Conservation (phyloP, 2,797 vertebrate species). For the Neoniphon sammara region DNA sequence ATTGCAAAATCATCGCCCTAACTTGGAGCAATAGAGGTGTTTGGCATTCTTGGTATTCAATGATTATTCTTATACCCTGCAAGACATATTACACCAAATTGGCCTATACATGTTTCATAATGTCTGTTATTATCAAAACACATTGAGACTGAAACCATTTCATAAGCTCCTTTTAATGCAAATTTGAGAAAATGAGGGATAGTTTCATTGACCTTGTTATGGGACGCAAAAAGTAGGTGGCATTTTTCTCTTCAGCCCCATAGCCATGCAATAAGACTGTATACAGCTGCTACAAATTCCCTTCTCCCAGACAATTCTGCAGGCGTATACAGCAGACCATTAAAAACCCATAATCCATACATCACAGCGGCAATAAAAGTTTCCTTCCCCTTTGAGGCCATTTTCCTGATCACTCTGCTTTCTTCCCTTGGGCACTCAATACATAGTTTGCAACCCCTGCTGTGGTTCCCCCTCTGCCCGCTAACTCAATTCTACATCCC, state of each 20-base stretch:
- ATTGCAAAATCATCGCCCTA: background rate
- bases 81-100: conserved; percentile 2
- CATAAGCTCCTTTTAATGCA: conserved; percentile 18
- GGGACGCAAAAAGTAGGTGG: conserved; percentile 21
- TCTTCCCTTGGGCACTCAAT: conserved; percentile 47
- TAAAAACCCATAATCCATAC: conserved; percentile 68
- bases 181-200: conserved; percentile 17
- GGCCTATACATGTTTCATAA: conserved; percentile 5
- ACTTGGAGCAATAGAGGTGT: background rate
- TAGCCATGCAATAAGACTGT: conserved; percentile 35
- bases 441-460: conserved; percentile 54
- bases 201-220: conserved; percentile 44
- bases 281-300: conserved; percentile 34
- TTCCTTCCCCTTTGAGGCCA: conserved; percentile 43
- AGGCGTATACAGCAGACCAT: conserved; percentile 57
- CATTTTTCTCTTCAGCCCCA: conserved; percentile 40
- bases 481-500: conserved; percentile 58
- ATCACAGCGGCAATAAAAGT: conserved; percentile 64
- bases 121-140: background rate
- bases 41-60: background rate
- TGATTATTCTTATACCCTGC: background rate
- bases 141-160: conserved; percentile 12
- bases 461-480: conserved; percentile 43
- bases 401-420: conserved; percentile 62
- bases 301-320: conserved; percentile 47